phyloP scores from a whole-genome alignment of 2,113 vertebrate genomes.

The Calidris pugnax region DNA sequence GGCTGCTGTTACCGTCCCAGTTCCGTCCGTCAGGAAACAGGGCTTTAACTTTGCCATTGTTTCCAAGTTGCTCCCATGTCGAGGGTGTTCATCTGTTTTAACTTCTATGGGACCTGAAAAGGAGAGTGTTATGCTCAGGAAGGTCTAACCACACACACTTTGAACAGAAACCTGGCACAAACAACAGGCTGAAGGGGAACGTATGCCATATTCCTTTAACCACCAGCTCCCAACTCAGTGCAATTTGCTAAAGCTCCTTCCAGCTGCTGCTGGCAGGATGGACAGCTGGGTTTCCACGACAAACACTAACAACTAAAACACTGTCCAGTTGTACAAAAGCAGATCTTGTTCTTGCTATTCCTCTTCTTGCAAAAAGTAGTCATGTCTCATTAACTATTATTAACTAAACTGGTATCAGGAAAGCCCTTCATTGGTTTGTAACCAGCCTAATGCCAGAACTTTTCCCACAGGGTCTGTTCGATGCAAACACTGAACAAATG shows the following conservation, averaged over 20 bases:
- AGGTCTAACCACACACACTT: not conserved
- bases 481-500: not conserved
- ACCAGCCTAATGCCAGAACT: not conserved
- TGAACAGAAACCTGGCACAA: not conserved
- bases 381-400: not conserved
- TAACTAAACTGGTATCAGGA: not conserved
- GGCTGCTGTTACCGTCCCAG: conserved; percentile 89
- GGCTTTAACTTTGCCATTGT: conserved; percentile 87
- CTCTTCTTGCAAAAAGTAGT: not conserved
- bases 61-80: conserved; percentile 86
- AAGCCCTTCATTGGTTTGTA: not conserved
- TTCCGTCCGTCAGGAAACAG: conserved; percentile 86
- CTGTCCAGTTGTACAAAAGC: not conserved
- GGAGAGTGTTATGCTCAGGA: not conserved
- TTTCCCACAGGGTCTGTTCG: not conserved
- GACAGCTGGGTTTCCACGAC: not conserved
- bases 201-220: not conserved
- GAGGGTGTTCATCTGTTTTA: conserved; percentile 90
- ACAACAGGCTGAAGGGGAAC: not conserved
- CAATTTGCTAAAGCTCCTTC: not conserved
- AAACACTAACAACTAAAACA: not conserved
- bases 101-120: conserved; percentile 86
- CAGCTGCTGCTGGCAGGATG: not conserved
- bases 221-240: not conserved
- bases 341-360: not conserved